A percentile compares a stretch with the other conserved stretches of the same genome.
These are phyloP conservation scores for Sandelia bainsii DNA, from an alignment of 2,797 vertebrate species.

Conservation along the genomic window DNA sequence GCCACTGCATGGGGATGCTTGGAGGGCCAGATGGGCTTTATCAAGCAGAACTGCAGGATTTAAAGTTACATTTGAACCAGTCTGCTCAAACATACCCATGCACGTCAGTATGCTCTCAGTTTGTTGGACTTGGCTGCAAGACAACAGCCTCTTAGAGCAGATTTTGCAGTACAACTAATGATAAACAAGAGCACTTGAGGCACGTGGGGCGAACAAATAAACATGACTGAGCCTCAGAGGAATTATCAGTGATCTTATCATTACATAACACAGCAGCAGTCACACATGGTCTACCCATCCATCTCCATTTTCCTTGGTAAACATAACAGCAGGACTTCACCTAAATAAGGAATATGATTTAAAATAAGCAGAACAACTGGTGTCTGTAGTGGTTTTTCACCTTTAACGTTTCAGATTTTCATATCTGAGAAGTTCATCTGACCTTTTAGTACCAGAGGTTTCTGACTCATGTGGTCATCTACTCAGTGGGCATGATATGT, in stretches of 20 bases:
- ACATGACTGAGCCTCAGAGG: slow-evolving; percentile 54
- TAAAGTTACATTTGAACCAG: slow-evolving; percentile 43
- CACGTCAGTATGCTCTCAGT: slow-evolving; percentile 9
- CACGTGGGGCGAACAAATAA: slow-evolving; percentile 38
- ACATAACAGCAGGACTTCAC: slow-evolving; percentile 6
- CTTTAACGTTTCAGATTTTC: slow-evolving; percentile 22
- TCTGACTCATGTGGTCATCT: not conserved
- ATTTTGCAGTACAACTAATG: slow-evolving; percentile 51
- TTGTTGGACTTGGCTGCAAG: slow-evolving; percentile 51
- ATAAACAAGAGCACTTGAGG: slow-evolving; percentile 67
- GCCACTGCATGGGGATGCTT: slow-evolving; percentile 20
- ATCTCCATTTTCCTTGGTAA: slow-evolving; percentile 9
- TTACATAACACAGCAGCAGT: slow-evolving; percentile 45
- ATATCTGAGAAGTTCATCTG: slow-evolving; percentile 21
- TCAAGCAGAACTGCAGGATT: slow-evolving; percentile 54
- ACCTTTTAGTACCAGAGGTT: not conserved
- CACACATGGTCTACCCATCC: slow-evolving; percentile 4
- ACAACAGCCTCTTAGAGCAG: slow-evolving; percentile 53
- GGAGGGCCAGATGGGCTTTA: slow-evolving; percentile 55
- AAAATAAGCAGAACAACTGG: not conserved
- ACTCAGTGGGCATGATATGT: not conserved
- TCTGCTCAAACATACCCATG: slow-evolving; percentile 27
- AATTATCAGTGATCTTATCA: slow-evolving; percentile 53
- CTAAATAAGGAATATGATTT: slow-evolving; percentile 10
- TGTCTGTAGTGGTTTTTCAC: slow-evolving; percentile 17